Conservation (phyloP, 2,888 invertebrate genomes). For the Drosophila sordidula region DNA sequence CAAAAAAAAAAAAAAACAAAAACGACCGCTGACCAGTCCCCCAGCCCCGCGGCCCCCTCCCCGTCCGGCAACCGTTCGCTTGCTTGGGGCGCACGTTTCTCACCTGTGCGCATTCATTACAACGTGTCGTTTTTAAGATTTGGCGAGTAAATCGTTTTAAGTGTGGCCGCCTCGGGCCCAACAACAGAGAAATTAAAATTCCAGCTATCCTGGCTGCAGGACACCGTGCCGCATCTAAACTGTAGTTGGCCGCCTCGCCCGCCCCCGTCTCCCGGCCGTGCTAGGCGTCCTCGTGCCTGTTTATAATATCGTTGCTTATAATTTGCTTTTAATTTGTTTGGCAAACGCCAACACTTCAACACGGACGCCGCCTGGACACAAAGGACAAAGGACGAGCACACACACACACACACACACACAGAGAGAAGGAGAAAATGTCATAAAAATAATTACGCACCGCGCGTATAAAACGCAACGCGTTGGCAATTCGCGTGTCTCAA, state of each 20-base stretch:
- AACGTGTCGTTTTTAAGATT: conserved; percentile 72
- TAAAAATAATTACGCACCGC: conserved; percentile 78
- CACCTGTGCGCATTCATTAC: conserved; percentile 77
- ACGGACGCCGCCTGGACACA: conserved; percentile 39
- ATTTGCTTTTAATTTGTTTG: conserved; percentile 81
- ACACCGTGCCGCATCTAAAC: conserved; percentile 21
- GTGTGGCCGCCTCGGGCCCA: conserved; percentile 42
- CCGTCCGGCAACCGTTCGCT: no score
- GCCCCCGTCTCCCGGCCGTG: background rate
- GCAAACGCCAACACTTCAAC: conserved; percentile 81
- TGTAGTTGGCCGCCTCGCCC: conserved; percentile 39
- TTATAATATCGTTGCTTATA: conserved; percentile 71
- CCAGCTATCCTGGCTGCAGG: conserved; percentile 43
- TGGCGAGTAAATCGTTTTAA: conserved; percentile 78
- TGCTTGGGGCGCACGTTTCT: conserved; percentile 65
- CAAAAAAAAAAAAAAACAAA: background rate
- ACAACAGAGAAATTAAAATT: conserved; percentile 74
- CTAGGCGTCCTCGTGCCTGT: conserved; percentile 25
- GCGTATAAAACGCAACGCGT: conserved; percentile 67
- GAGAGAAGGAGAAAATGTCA: conserved; percentile 60
- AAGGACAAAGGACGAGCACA: conserved; percentile 26
- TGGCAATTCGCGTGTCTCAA: conserved; percentile 58
- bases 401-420: conserved; percentile 8
- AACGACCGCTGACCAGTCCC: conserved; percentile 16
- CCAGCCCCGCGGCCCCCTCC: background rate